A percentile compares a stretch with the other conserved stretches of the same genome.
Evolutionary conservation across 2,113 vertebrate genomes (phyloP).

Genomic region (Hydrolagus affinis): DNA sequence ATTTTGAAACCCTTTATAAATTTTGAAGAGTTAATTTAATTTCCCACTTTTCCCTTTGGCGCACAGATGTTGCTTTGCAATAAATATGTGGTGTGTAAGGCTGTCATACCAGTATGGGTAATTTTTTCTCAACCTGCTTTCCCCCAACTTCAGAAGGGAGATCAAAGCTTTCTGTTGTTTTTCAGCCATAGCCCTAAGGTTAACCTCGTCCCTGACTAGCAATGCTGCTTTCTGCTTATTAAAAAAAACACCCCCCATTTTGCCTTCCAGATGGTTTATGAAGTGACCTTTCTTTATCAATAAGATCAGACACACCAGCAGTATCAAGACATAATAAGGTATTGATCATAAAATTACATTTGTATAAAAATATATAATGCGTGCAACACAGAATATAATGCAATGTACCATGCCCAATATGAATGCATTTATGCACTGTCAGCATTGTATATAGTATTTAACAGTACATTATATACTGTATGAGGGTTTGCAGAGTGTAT

Average conservation of each 20-base stretch:
- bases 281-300: not conserved
- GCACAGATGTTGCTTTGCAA: slow-evolving; percentile 1
- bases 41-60: not conserved
- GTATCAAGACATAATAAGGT: not conserved
- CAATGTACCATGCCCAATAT: too few relatives aligned
- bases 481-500: too few relatives aligned
- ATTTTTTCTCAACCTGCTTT: not conserved
- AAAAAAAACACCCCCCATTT: not conserved
- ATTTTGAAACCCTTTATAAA: too few relatives aligned
- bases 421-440: too few relatives aligned
- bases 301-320: not conserved
- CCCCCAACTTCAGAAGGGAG: not conserved
- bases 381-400: too few relatives aligned
- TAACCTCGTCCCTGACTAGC: not conserved
- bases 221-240: not conserved
- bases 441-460: too few relatives aligned
- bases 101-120: not conserved
- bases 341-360: too few relatives aligned
- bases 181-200: not conserved
- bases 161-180: not conserved
- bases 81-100: not conserved
- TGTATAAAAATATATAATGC: too few relatives aligned
- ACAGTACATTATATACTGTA: too few relatives aligned
- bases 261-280: not conserved
- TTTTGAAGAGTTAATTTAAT: not conserved